Conservation (phyloP, 2,113 vertebrate genomes). For the Centrocercus urophasianus region DNA sequence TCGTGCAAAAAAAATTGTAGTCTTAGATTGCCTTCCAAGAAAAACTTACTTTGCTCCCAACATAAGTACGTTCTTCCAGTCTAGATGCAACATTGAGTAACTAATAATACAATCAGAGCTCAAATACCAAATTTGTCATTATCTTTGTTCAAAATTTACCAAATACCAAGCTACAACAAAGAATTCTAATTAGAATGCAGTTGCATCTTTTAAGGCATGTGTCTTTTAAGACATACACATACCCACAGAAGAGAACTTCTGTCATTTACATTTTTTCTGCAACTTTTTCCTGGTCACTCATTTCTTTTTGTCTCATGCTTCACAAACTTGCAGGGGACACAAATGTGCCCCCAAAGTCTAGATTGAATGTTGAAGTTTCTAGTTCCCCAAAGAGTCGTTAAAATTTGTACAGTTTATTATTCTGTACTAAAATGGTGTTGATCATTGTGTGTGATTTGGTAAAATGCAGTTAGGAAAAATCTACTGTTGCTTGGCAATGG, state of each 20-base stretch:
- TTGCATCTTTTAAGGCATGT: background rate
- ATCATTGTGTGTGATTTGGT: conserved; percentile 12
- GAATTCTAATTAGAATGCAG: background rate
- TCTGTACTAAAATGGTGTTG: conserved; percentile 37
- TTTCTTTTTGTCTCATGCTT: background rate
- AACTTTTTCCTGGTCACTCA: background rate
- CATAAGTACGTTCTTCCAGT: background rate
- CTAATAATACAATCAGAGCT: background rate
- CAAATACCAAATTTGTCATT: background rate
- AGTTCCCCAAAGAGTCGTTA: background rate
- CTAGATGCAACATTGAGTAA: background rate
- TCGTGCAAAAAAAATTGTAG: background rate
- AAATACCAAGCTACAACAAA: background rate
- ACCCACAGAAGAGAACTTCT: background rate
- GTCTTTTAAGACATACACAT: background rate
- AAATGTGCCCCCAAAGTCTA: background rate
- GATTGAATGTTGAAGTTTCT: background rate
- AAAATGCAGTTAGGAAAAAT: conserved; percentile 57
- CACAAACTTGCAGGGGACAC: background rate
- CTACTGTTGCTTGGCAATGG: conserved; percentile 74
- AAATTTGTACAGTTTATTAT: background rate
- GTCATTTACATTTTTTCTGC: background rate
- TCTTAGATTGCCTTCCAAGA: background rate
- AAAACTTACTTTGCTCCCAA: background rate
- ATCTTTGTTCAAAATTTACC: background rate